phyloP scores from a whole-genome alignment of 2,113 vertebrate genomes.

The Crotalus viridis region DNA sequence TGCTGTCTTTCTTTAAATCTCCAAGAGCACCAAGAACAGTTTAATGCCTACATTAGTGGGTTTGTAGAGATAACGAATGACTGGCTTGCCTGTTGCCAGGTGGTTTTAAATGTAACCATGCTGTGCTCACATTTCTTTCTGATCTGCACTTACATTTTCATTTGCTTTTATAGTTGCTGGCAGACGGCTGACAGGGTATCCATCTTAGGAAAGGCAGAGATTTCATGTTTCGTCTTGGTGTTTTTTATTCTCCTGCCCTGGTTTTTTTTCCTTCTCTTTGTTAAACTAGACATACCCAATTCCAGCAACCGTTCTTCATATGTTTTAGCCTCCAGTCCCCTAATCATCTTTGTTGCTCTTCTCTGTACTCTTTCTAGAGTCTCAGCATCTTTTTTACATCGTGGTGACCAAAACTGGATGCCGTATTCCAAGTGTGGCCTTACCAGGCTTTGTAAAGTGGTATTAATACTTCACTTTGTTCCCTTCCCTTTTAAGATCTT shows the following conservation, averaged over 20 bases:
- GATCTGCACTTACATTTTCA: constrained; percentile 62
- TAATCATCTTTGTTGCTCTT: too few relatives aligned
- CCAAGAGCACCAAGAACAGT: constrained; percentile 49
- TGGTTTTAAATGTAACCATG: constrained; percentile 62
- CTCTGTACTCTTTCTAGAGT: too few relatives aligned
- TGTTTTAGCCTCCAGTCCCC: too few relatives aligned
- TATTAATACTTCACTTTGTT: background rate
- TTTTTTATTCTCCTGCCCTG: constrained; percentile 36
- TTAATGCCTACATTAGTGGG: constrained; percentile 58
- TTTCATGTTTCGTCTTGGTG: constrained; percentile 28
- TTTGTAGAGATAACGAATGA: constrained; percentile 56
- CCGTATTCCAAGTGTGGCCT: too few relatives aligned
- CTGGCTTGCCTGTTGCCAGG: constrained; percentile 50
- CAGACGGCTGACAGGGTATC: constrained; percentile 45
- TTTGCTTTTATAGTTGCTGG: constrained; percentile 63
- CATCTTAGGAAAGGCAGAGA: constrained; percentile 55
- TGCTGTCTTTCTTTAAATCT: background rate
- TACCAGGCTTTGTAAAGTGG: too few relatives aligned
- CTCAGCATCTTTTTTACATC: too few relatives aligned
- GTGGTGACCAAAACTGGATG: too few relatives aligned
- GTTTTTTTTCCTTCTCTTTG: too few relatives aligned
- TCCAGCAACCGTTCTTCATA: too few relatives aligned
- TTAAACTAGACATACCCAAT: too few relatives aligned
- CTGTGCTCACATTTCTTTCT: constrained; percentile 51
- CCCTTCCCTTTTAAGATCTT: background rate